Percentiles rank a stretch among this genome's conserved stretches.
Evolutionary conservation across 2,797 vertebrate species (phyloP).

Genomic region (Rhincodon typus): DNA sequence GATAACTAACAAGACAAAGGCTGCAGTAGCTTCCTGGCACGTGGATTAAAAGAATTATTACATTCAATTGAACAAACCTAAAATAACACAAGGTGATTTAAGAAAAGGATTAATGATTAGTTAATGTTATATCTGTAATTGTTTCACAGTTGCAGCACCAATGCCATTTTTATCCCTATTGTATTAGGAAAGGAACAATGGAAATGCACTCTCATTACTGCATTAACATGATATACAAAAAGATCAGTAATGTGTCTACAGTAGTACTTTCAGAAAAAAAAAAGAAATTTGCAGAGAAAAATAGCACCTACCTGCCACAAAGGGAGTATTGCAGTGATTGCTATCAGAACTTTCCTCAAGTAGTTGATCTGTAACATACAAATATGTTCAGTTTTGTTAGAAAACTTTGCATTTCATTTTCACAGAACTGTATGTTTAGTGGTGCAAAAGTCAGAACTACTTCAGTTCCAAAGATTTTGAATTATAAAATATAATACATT

Average conservation of each 20-base stretch:
- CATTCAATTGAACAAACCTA: not conserved
- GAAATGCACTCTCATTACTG: not conserved
- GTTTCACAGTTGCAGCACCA: not conserved
- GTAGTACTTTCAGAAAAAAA: too few relatives aligned
- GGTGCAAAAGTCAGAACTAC: not conserved
- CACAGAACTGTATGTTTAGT: not conserved
- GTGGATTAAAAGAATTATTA: not conserved
- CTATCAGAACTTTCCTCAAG: slow-evolving; percentile 74
- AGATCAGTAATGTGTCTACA: not conserved
- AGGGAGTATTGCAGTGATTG: slow-evolving; percentile 65
- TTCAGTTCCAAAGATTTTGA: not conserved
- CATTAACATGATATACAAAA: not conserved
- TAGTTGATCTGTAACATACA: slow-evolving; percentile 64
- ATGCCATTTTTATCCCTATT: not conserved
- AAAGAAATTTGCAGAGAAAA: slow-evolving; percentile 13
- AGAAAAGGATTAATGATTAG: not conserved
- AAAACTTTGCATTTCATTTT: not conserved
- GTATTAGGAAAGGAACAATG: not conserved
- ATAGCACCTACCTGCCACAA: slow-evolving; percentile 77
- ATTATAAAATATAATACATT: not conserved
- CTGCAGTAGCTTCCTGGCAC: not conserved
- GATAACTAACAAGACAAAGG: not conserved
- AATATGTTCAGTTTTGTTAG: not conserved
- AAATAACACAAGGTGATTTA: not conserved
- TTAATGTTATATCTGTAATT: not conserved